Conservation (phyloP, 2,888 invertebrate species). For the Thereva unica region DNA sequence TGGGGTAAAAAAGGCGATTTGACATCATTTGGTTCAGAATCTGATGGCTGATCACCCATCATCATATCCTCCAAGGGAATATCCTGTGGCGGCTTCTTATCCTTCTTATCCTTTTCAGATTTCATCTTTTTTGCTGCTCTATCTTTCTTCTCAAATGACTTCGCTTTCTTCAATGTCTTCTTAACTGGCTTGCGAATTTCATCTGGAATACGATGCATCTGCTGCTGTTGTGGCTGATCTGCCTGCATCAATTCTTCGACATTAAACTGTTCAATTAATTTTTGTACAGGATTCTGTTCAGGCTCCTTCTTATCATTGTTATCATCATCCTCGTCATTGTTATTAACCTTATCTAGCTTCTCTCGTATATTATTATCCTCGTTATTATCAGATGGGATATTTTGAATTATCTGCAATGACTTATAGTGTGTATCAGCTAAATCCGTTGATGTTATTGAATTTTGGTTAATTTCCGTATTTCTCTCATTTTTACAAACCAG, state of each 20-base stretch:
- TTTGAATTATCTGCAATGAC: conserved; percentile 55
- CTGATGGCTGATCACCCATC: conserved; percentile 58
- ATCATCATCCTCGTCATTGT: conserved; percentile 41
- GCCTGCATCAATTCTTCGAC: conserved; percentile 56
- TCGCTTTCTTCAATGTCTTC: conserved; percentile 52
- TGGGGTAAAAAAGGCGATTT: conserved; percentile 48
- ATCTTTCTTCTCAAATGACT: conserved; percentile 49
- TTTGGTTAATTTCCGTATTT: conserved; percentile 48
- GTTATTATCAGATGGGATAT: conserved; percentile 55
- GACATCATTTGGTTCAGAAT: conserved; percentile 47
- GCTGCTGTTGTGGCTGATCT: conserved; percentile 47
- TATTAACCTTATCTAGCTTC: conserved; percentile 42
- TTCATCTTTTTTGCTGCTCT: conserved; percentile 37
- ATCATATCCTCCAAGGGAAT: conserved; percentile 51
- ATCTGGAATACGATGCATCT: conserved; percentile 13
- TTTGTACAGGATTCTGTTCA: conserved; percentile 50
- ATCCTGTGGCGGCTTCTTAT: conserved; percentile 35
- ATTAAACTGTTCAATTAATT: conserved; percentile 51
- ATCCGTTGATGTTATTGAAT: conserved; percentile 53
- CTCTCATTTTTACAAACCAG: conserved; percentile 38
- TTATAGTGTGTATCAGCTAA: conserved; percentile 55
- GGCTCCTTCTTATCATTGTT: conserved; percentile 45
- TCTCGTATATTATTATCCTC: conserved; percentile 57
- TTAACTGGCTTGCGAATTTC: conserved; percentile 13
- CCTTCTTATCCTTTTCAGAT: conserved; percentile 40